Base-by-base conservation (phyloP, 2,888 invertebrate genomes). In the Tortrix viridana region DNA sequence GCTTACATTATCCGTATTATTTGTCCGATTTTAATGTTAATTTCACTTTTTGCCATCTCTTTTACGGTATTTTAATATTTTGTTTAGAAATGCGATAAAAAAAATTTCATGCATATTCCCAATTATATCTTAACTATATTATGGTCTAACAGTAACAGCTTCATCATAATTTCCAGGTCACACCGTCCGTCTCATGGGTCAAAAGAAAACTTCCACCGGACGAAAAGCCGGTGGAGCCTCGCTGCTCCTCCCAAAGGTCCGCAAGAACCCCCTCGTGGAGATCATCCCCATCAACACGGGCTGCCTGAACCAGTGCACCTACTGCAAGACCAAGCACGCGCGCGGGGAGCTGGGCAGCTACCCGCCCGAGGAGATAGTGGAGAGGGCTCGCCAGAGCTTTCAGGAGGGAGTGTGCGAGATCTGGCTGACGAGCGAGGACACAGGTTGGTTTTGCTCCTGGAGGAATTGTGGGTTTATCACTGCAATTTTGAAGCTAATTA, bases 271-370 rank as follows among this genome's bases (percentile, higher is more conserved):
- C 0, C 92, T 99, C 0, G 96, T 99, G 65, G 99, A 99, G 93
- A 99, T 99, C 60, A 98, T 99, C 65, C 95, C 98, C 0, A 97
- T 99, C 50, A 98, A 98, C 83, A 98, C 98, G 0, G 98, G 98
- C 0, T 99, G 99, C 75, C 90, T 99, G 2, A 99, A 99, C 89
- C 98, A 98, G 77, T 99, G 99, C 84, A 99, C 99, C 0, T 99
- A 99, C 80, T 99, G 99, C 81, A 99, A 99, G 88, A 99, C 99
- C 0, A 99, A 98, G 80, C 98, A 98, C 84, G 99, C 99, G 0
- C 88, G 99, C 54, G 99, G 99, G 0, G 98, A 99, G 80, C 86
- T 99, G n/a, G 98, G 97, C 0, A 98, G 98, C 80, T 99, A 99
- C 82, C 94, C 95, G 0, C 96, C 97, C 0, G 96, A 96, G 52